phyloP scores from a whole-genome alignment of 2,888 invertebrate species.

The Perithous albicinctus region DNA sequence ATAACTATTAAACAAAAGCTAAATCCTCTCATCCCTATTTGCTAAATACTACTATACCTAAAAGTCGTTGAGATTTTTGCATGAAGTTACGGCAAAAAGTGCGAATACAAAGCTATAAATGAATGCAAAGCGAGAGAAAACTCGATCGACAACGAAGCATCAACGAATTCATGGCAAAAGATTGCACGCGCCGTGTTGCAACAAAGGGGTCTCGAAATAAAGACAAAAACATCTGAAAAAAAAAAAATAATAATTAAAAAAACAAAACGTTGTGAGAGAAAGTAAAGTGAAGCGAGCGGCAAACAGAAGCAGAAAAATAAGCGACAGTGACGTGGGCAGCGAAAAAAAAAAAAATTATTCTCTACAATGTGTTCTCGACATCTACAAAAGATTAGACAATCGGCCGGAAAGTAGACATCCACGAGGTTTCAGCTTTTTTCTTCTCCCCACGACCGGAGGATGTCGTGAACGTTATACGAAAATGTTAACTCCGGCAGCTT shows the following conservation, averaged over 20 bases:
- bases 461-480: neutral
- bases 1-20: too few relatives aligned
- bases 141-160: neutral
- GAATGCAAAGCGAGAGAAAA: neutral
- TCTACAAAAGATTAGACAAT: slow-evolving; percentile 52
- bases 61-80: too few relatives aligned
- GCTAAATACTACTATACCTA: too few relatives aligned
- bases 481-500: slow-evolving; percentile 31
- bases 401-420: slow-evolving; percentile 28
- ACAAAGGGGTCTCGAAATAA: neutral
- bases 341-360: slow-evolving; percentile 27
- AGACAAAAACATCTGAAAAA: neutral
- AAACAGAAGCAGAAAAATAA: slow-evolving; percentile 13
- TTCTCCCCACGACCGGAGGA: neutral
- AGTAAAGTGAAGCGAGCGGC: neutral
- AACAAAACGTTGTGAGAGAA: neutral
- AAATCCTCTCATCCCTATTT: too few relatives aligned
- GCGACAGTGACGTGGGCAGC: neutral
- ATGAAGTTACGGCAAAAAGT: too few relatives aligned
- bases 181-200: neutral
- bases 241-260: neutral
- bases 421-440: slow-evolving; percentile 9
- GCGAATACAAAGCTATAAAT: neutral
- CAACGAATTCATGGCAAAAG: neutral
- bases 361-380: slow-evolving; percentile 21